These are phyloP conservation scores for Strigamia crassipes DNA, from an alignment of 2,888 invertebrate species.

Conservation along the genomic window DNA sequence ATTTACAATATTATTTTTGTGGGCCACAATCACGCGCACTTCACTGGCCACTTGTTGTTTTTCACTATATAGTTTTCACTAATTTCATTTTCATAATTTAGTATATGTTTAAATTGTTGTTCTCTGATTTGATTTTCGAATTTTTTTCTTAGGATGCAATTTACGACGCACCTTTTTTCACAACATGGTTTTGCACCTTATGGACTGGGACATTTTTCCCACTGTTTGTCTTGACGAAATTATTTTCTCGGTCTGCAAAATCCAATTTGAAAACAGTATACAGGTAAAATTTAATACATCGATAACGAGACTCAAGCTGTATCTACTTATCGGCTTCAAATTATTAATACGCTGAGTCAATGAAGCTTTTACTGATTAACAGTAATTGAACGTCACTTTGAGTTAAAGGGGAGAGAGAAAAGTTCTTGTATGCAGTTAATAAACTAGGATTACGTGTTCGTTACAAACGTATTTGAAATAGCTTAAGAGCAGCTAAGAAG, in stretches of 20 bases:
- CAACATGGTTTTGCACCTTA: slow-evolving; percentile 92
- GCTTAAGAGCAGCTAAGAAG: background rate
- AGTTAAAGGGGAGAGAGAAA: background rate
- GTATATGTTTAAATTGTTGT: background rate
- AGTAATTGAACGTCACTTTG: background rate
- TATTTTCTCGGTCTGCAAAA: slow-evolving; percentile 51
- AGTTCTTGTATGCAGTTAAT: too few species aligned
- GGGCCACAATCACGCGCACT: too few species aligned
- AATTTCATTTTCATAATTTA: too few species aligned
- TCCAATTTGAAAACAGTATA: slow-evolving; percentile 65
- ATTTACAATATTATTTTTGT: too few species aligned
- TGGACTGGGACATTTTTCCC: slow-evolving; percentile 91
- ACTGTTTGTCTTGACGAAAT: slow-evolving; percentile 64
- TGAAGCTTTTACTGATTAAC: too few species aligned
- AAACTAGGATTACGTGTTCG: background rate
- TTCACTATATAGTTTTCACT: too few species aligned
- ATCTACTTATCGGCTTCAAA: background rate
- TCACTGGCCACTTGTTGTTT: too few species aligned
- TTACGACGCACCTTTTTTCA: slow-evolving; percentile 92
- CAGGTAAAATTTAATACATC: too few species aligned
- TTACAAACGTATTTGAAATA: background rate
- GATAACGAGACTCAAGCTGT: background rate
- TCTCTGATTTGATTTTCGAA: background rate
- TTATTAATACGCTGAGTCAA: background rate
- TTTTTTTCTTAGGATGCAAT: slow-evolving; percentile 47